Evolutionary conservation across 2,113 vertebrate genomes (phyloP).

Genomic region (Sinocyclocheilus rhinocerous): DNA sequence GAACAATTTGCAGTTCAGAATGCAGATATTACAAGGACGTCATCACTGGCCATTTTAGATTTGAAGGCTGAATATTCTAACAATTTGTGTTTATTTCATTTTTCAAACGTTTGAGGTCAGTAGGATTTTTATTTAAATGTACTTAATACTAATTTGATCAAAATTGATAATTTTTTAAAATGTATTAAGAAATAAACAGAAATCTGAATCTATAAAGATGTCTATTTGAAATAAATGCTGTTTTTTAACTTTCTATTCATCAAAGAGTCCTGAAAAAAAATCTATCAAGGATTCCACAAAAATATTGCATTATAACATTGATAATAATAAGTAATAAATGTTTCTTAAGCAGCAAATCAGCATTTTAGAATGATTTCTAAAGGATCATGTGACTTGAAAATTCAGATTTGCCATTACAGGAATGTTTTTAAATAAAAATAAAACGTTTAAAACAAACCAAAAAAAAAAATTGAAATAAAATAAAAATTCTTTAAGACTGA

Average conservation of each 20-base stretch:
- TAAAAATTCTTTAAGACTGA: neutral
- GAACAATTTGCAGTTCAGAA: neutral
- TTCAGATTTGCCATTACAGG: neutral
- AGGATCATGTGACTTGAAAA: neutral
- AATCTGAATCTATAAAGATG: neutral
- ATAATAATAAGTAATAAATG: too few relatives aligned
- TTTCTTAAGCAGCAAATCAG: too few relatives aligned
- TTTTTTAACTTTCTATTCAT: too few relatives aligned
- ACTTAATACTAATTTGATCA: neutral
- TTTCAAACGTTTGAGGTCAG: neutral
- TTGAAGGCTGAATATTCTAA: neutral
- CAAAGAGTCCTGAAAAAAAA: too few relatives aligned
- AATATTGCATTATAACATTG: too few relatives aligned
- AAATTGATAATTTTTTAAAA: neutral
- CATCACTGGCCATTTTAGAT: neutral
- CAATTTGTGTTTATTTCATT: neutral
- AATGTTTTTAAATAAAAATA: neutral
- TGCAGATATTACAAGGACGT: neutral
- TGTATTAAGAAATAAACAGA: too few relatives aligned
- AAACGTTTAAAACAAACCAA: neutral
- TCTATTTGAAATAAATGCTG: neutral
- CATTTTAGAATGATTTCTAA: neutral
- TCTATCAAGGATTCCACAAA: too few relatives aligned
- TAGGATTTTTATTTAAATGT: neutral
- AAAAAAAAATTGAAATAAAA: neutral